Base-by-base conservation (phyloP, 2,113 vertebrate genomes). In the Brachionichthys hirsutus region DNA sequence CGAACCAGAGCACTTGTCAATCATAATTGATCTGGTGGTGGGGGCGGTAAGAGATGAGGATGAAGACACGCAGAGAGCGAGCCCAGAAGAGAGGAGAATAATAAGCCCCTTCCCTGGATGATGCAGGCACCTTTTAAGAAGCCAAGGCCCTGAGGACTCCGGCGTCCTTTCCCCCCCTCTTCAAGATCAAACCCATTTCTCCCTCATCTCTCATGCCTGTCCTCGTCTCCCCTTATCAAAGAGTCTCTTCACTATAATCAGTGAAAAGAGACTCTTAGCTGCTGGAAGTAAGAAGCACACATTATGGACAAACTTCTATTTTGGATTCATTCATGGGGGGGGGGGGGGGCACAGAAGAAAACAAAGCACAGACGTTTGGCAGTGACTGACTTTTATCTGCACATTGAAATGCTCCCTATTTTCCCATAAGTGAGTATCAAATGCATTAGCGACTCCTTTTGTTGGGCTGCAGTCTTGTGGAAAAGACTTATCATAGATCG, bases 21-120 rank as follows among this genome's bases (percentile, higher is more conserved):
- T 86, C 88, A 82, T 83, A 81, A 87, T 70, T 80, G 77, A 85
- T 87, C 64, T 63, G 82, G 80, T 61, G 52, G 69, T 2, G 12
- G n/a, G 50, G 51, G 53, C 17, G 63, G 53, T 1, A 60, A 38
- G 72, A 64, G 55, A 52, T 2, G 63, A 79, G 46, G 66, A 74
- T 66, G 73, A 59, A 77, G 74, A 61, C 58, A 9, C 0, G 41
- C 56, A 47, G 68, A 74, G 64, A 72, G 47, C 14, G 9, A 48
- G 43, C 34, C 11, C 19, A 49, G 57, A 51, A 59, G 60, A 19
- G 48, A 20, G 60, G 43, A 36, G 62, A 66, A 62, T 2, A 38
- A 63, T 2, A 38, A 63, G 52, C 59, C 49, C 70, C 70, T 56
- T 75, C 68, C 74, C 70, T 30, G 42, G 58, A 75, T 75, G 68